Base-by-base conservation (phyloP, 92 coral and sea anemone genomes). In the Heteractis magnifica region DNA sequence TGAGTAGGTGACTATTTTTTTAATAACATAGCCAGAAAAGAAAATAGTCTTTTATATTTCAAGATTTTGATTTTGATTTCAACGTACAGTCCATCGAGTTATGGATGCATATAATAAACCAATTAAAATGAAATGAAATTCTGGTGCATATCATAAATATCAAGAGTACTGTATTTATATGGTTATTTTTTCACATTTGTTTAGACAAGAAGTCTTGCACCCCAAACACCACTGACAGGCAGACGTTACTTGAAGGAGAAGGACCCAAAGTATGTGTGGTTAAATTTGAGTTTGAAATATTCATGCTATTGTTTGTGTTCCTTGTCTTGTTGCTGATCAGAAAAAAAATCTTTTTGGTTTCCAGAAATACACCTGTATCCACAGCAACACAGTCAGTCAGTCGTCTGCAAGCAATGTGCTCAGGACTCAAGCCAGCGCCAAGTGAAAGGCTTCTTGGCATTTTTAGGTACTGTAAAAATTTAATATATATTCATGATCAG, bases 361-460 rank as follows among this genome's bases (percentile, higher is more conserved):
- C 14, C 53, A 95, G 98, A 62, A 81, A 91, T 12, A 95, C 98
- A 26, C 98, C 98, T 50, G 98, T 95, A 2, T 95, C 98, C 10
- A 95, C 98, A 14, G 98, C 98, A 18, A 95, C 98, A 4, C 98
- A 95, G 60, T 95, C 98, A 34, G 98, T 95, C 55, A 92, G 95
- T 76, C 93, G 98, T 48, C 87, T 95, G 16, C 98, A 95, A 85
- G 90, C 95, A 48, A 89, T 95, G 75, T 85, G 95, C 79, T 89
- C 95, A 34, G 95, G 98, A 70, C 90, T 86, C 72, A 93, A 92
- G 70, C 90, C 98, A 59, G 87, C 85, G 0, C 98, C 98, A 65
- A 95, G 98, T 84, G 98, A 92, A 59, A 79, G 90, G 68, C 92
- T 95, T 1, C 77, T 87, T 8, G 79, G 86, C 12, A 93, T 95